These are phyloP conservation scores for Meles meles DNA, from an alignment of 2,113 vertebrate genomes.

Conservation along the genomic window DNA sequence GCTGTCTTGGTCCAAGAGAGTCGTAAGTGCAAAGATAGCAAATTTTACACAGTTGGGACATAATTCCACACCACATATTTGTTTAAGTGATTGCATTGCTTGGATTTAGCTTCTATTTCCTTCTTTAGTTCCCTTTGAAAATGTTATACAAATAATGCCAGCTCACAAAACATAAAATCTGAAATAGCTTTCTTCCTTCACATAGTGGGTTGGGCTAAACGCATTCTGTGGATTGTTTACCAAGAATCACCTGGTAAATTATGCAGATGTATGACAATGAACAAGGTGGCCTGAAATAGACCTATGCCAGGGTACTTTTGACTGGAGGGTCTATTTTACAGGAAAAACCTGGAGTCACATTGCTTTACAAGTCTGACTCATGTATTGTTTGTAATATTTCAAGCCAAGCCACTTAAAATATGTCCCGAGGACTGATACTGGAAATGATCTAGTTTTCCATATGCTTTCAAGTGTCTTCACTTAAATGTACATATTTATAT, in stretches of 20 bases:
- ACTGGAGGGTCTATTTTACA: background rate
- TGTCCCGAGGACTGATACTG: background rate
- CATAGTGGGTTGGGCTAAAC: background rate
- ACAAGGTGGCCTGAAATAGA: background rate
- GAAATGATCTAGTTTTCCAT: background rate
- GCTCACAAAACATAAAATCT: background rate
- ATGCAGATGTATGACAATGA: background rate
- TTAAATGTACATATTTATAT: background rate
- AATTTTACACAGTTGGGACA: background rate
- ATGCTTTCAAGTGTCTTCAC: background rate
- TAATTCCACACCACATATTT: background rate
- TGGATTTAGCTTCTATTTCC: constrained; percentile 37
- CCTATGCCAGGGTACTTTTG: background rate
- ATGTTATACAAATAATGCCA: background rate
- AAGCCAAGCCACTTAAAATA: constrained; percentile 10
- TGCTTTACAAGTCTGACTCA: background rate
- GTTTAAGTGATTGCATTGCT: background rate
- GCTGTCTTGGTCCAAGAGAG: background rate
- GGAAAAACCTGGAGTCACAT: background rate
- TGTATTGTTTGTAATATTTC: background rate
- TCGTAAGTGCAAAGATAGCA: background rate
- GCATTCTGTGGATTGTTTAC: background rate
- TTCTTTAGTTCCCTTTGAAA: constrained; percentile 21
- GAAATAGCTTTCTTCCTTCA: background rate
- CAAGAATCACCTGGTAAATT: background rate